Evolutionary conservation across 2,888 invertebrate species (phyloP), one percentile per base, ranked within the genome.

Genomic region (Vanessa cardui): DNA sequence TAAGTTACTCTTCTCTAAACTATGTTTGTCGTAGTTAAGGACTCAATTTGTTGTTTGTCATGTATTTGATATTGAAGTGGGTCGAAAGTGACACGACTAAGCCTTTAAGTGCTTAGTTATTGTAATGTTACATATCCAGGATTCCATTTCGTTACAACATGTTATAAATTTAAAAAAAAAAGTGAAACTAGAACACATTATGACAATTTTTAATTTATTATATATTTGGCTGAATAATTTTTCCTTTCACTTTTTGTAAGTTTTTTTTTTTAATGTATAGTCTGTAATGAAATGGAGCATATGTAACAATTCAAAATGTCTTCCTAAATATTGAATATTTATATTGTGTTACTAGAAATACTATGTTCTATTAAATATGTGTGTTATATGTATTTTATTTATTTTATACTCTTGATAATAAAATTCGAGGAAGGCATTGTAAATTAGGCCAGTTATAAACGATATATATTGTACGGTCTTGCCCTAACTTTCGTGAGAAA

Each of bases 401-500:
- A 39, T 56, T 56, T n/a, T 56, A 39, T 26, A 8, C 8, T 31
- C 31, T 39, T 12, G 39, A 39, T 3, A 39, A 3, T 15, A 50
- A 50, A 49, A 21, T 12, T 18, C 15, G 9, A 21, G 50, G 21
- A 26, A 21, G 26, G 31, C 8, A 20, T 49, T 49, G 52, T 54
- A 54, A 31, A 54, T 54, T 54, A n/a, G 52, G 52, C 52, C 31
- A 31, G 26, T 49, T 26, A 21, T 16, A 52, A 3, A 20, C 4
- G 21, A 26, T n/a, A 56, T 39, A 39, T 56, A 56, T 56, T 39
- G n/a, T n/a, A 39, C 58, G 49, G 79, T 77, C 84, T 88, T 86
- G 76, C 81, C 79, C 85, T 65, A 71, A 83, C 86, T 88, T 88
- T 87, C 78, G 12, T 6, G 26, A 31, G 80, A 85, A 88, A 88